A percentile compares a stretch with the other conserved stretches of the same genome.
Conservation (phyloP, 2,888 invertebrate genomes). For the Clistopyga incitator region DNA sequence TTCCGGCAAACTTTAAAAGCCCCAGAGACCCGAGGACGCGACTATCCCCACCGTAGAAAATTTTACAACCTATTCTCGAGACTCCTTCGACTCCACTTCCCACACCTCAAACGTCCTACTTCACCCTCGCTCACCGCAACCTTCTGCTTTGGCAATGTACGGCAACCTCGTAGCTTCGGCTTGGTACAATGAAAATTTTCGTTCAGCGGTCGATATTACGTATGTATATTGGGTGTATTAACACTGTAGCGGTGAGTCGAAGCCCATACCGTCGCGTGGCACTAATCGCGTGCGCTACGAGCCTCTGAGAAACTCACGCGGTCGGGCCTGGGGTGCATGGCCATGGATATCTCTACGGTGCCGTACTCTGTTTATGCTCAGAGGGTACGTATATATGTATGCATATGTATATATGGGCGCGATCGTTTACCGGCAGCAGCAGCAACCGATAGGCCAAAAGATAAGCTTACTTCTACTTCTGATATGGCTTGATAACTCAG, state of each 20-base stretch:
- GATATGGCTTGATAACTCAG: slow-evolving; percentile 28
- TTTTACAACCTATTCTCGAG: slow-evolving; percentile 15
- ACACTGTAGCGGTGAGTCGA: neutral
- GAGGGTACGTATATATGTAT: neutral
- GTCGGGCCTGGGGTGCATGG: slow-evolving; percentile 24
- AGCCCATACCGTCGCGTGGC: slow-evolving; percentile 62
- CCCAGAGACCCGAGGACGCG: slow-evolving; percentile 36
- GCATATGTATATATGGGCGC: neutral
- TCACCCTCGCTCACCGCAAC: slow-evolving; percentile 8
- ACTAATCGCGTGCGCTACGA: slow-evolving; percentile 56
- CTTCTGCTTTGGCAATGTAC: neutral
- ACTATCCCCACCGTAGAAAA: neutral
- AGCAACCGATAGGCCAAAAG: slow-evolving; percentile 45
- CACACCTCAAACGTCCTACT: neutral
- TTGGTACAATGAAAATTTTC: slow-evolving; percentile 43
- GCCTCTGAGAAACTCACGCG: slow-evolving; percentile 7
- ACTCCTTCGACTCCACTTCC: neutral
- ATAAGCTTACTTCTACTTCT: slow-evolving; percentile 36
- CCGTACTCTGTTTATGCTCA: neutral
- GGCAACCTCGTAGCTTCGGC: neutral
- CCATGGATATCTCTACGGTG: slow-evolving; percentile 23
- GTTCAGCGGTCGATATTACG: slow-evolving; percentile 46
- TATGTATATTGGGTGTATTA: slow-evolving; percentile 24
- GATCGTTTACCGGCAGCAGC: slow-evolving; percentile 38
- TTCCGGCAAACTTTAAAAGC: slow-evolving; percentile 38